phyloP scores from a whole-genome alignment of 2,888 invertebrate species.

The Eupeodes latifasciatus region DNA sequence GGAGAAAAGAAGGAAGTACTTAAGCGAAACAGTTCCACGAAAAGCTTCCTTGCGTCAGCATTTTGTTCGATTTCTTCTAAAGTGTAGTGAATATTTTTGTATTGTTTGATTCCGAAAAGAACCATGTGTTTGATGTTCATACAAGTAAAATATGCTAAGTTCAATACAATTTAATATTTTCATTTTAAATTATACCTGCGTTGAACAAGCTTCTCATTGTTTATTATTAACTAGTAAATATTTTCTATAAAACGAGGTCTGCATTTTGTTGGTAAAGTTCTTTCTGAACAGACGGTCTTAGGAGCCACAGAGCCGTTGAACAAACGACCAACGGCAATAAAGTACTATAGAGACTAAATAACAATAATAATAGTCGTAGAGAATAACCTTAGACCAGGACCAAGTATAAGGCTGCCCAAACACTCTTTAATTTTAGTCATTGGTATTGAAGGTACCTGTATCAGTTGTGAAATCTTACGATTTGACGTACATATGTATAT shows the following conservation, averaged over 20 bases:
- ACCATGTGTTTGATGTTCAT: too few species aligned
- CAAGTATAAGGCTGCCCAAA: neutral
- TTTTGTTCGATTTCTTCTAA: too few species aligned
- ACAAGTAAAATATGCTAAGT: too few species aligned
- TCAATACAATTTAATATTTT: too few species aligned
- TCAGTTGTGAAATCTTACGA: neutral
- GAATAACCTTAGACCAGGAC: neutral
- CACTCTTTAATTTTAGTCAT: neutral
- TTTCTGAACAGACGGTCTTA: neutral
- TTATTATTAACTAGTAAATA: neutral
- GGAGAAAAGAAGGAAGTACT: too few species aligned
- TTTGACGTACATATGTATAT: neutral
- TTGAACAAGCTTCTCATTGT: neutral
- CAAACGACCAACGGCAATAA: neutral
- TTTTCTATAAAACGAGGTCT: constrained; percentile 1
- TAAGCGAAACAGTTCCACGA: too few species aligned
- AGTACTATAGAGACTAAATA: neutral
- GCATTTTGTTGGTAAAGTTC: neutral
- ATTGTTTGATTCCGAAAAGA: too few species aligned
- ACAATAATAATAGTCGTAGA: neutral
- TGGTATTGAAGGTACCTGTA: neutral
- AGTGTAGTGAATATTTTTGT: too few species aligned
- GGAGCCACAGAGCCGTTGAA: neutral
- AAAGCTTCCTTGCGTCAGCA: too few species aligned
- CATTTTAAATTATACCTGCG: neutral